Evolutionary conservation across 2,797 vertebrate species (phyloP).

Genomic region (Sebastolobus altivelis): DNA sequence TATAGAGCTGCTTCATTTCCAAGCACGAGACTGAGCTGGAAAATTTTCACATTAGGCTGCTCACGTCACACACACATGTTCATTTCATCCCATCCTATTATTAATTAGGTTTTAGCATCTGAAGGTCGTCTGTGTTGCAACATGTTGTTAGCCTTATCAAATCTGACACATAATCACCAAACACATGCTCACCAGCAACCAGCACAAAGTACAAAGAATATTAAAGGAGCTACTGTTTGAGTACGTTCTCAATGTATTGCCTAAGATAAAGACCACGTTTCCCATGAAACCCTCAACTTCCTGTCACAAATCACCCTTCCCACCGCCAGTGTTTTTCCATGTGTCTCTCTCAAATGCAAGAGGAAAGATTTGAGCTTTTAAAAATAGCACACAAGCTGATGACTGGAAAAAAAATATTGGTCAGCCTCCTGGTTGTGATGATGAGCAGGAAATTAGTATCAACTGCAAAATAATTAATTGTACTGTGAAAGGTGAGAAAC

Average conservation of each 20-base stretch:
- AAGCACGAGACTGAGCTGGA: slow-evolving; percentile 43
- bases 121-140: not conserved
- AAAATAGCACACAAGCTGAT: slow-evolving; percentile 23
- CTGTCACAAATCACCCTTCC: not conserved
- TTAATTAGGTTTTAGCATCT: slow-evolving; percentile 38
- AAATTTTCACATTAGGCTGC: slow-evolving; percentile 45
- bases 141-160: slow-evolving; percentile 24
- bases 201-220: not conserved
- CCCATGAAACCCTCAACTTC: not conserved
- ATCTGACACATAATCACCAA: slow-evolving; percentile 12
- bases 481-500: not conserved
- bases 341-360: slow-evolving; percentile 4
- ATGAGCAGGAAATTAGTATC: not conserved
- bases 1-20: slow-evolving; percentile 45
- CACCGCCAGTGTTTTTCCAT: not conserved
- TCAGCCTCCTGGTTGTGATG: not conserved
- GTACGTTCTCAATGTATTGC: not conserved
- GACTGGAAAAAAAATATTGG: not conserved
- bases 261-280: not conserved
- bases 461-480: not conserved
- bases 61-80: slow-evolving; percentile 26
- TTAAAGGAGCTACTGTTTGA: not conserved
- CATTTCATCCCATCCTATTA: not conserved
- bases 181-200: not conserved
- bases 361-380: slow-evolving; percentile 1